phyloP scores from a whole-genome alignment of 1,140 invertebrate species.

The Zaprionus kolodkinae region DNA sequence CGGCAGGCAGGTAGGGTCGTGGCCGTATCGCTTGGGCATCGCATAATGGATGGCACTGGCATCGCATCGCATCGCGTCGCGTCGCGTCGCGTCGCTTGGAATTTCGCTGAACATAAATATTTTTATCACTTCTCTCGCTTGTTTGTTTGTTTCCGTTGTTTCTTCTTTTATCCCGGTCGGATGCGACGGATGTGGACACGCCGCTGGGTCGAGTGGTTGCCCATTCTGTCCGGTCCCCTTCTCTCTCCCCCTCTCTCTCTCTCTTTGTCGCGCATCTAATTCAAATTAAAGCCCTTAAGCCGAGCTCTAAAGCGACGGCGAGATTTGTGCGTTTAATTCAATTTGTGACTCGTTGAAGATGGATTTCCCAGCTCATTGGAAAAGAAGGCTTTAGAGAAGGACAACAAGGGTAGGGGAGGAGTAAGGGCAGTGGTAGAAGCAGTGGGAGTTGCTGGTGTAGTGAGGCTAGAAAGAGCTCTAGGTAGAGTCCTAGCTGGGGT shows the following conservation, averaged over 20 bases:
- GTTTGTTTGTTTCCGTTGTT: slow-evolving; percentile 37
- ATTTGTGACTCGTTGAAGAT: slow-evolving; percentile 42
- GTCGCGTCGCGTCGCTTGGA: slow-evolving; percentile 47
- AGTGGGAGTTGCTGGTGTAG: not conserved
- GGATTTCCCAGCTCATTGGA: slow-evolving; percentile 1
- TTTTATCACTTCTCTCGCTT: slow-evolving; percentile 71
- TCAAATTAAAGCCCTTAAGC: slow-evolving; percentile 71
- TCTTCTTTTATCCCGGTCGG: slow-evolving; percentile 4
- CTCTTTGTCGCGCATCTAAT: slow-evolving; percentile 32
- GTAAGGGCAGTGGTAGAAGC: not conserved
- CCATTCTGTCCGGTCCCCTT: too few relatives aligned
- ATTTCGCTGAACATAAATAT: slow-evolving; percentile 72
- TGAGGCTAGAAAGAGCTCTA: not conserved
- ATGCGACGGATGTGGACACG: slow-evolving; percentile 3
- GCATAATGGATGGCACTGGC: slow-evolving; percentile 42
- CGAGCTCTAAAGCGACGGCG: slow-evolving; percentile 27
- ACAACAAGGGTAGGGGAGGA: not conserved
- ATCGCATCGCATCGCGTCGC: not conserved
- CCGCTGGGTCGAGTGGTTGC: slow-evolving; percentile 16
- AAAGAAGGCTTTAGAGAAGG: not conserved
- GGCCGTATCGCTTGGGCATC: not conserved
- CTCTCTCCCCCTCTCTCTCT: too few relatives aligned
- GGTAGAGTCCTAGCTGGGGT: not conserved
- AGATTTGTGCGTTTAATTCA: slow-evolving; percentile 58
- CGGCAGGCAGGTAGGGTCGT: not conserved